These are phyloP conservation scores for Mormoops blainvillei DNA, from an alignment of 2,113 vertebrate genomes.

Conservation along the genomic window DNA sequence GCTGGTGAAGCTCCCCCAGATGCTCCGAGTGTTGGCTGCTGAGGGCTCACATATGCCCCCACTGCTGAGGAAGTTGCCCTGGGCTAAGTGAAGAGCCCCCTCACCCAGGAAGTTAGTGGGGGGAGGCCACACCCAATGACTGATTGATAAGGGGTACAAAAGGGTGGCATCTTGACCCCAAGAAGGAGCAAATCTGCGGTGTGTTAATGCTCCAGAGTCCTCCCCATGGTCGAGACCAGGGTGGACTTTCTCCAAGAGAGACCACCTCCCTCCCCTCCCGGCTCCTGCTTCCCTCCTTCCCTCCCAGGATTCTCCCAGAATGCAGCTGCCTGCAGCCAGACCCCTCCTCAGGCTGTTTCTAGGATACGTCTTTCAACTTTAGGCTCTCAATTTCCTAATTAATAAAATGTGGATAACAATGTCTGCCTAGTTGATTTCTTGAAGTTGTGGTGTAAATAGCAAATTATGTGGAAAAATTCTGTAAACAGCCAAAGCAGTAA, in stretches of 20 bases:
- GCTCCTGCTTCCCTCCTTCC: background rate
- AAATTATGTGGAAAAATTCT: background rate
- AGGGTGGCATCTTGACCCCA: no score
- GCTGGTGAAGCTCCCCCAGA: background rate
- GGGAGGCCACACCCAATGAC: background rate
- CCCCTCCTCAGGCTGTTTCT: background rate
- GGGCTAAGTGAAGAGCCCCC: background rate
- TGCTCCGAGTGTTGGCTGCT: background rate
- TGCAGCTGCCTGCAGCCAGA: background rate
- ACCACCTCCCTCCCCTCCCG: background rate
- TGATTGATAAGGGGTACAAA: background rate
- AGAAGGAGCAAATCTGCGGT: background rate
- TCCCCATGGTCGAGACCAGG: background rate
- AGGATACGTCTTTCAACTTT: background rate
- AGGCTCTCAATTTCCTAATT: background rate
- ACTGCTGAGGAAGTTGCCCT: background rate
- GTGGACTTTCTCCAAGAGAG: background rate
- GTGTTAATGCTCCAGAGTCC: background rate
- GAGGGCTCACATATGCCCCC: background rate
- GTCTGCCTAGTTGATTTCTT: background rate
- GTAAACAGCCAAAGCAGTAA: slow-evolving; percentile 2
- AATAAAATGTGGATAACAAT: background rate
- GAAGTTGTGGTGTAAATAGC: background rate
- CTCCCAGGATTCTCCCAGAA: background rate
- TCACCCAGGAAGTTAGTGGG: background rate